Percentiles rank a stretch among this genome's conserved stretches.
These are phyloP conservation scores for Amphiprion ocellaris DNA, from an alignment of 2,113 vertebrate species.

Conservation along the genomic window DNA sequence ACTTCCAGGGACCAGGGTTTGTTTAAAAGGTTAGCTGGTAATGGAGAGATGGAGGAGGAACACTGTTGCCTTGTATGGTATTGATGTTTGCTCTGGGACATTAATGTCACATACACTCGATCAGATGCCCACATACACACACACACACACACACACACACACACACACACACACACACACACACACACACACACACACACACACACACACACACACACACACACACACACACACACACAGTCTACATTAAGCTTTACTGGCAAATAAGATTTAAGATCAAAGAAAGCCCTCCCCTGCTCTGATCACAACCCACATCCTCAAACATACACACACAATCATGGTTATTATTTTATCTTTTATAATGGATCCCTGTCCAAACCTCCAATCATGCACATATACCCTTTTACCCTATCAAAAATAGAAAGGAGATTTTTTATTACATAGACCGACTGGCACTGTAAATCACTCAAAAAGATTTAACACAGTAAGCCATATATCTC, in stretches of 20 bases:
- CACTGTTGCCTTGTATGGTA: slow-evolving; percentile 35
- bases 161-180: too few species aligned
- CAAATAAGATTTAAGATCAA: slow-evolving; percentile 27
- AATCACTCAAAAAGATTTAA: slow-evolving; percentile 37
- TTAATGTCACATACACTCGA: slow-evolving; percentile 32
- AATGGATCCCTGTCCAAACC: slow-evolving; percentile 11
- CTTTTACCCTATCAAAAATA: slow-evolving; percentile 38
- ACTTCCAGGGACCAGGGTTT: slow-evolving; percentile 26
- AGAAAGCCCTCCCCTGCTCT: background rate
- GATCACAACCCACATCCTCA: background rate
- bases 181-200: too few species aligned
- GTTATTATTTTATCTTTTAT: slow-evolving; percentile 21
- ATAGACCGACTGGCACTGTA: slow-evolving; percentile 23
- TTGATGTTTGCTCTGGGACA: slow-evolving; percentile 52
- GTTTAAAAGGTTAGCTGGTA: slow-evolving; percentile 61
- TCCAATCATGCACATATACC: background rate
- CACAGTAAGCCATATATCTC: slow-evolving; percentile 17
- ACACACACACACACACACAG: slow-evolving; percentile 9
- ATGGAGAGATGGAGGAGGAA: slow-evolving; percentile 30
- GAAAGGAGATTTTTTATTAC: slow-evolving; percentile 28
- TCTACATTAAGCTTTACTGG: slow-evolving; percentile 56
- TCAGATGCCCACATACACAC: background rate
- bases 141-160: slow-evolving; percentile 13
- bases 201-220: too few species aligned
- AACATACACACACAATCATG: background rate